These are phyloP conservation scores for Ardeotis arabs DNA, from an alignment of 2,113 vertebrate species.

Conservation along the genomic window DNA sequence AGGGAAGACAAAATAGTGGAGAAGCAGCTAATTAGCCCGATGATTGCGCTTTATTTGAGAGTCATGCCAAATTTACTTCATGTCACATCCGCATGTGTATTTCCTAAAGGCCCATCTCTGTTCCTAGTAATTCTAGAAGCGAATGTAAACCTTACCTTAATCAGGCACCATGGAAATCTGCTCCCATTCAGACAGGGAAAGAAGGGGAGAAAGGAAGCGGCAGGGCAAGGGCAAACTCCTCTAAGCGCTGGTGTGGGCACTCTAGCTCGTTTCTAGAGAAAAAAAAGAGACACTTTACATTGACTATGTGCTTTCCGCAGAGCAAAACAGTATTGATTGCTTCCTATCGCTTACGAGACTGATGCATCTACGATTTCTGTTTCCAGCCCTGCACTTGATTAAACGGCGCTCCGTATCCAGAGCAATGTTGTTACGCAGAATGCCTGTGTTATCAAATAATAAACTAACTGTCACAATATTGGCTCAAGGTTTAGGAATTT, in stretches of 20 bases:
- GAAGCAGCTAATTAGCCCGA: neutral
- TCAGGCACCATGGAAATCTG: neutral
- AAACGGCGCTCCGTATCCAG: neutral
- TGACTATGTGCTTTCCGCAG: neutral
- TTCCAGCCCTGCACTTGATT: slow-evolving; percentile 22
- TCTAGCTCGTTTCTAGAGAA: neutral
- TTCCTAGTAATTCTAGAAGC: neutral
- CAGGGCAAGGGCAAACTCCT: neutral
- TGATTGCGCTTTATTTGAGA: neutral
- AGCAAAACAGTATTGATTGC: neutral
- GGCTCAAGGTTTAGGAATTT: slow-evolving; percentile 72
- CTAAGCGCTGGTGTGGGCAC: neutral
- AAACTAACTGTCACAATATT: slow-evolving; percentile 82
- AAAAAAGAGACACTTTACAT: neutral
- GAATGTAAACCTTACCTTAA: neutral
- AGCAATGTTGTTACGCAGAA: slow-evolving; percentile 68
- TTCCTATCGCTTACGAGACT: neutral
- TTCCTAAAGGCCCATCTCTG: neutral
- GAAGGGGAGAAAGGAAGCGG: neutral
- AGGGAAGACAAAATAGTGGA: neutral
- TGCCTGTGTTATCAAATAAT: slow-evolving; percentile 78
- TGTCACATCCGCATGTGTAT: neutral
- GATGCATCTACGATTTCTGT: neutral
- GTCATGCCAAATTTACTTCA: neutral
- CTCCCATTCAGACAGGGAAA: neutral